phyloP scores from a whole-genome alignment of 2,888 invertebrate genomes.

The Lycia hirtaria region DNA sequence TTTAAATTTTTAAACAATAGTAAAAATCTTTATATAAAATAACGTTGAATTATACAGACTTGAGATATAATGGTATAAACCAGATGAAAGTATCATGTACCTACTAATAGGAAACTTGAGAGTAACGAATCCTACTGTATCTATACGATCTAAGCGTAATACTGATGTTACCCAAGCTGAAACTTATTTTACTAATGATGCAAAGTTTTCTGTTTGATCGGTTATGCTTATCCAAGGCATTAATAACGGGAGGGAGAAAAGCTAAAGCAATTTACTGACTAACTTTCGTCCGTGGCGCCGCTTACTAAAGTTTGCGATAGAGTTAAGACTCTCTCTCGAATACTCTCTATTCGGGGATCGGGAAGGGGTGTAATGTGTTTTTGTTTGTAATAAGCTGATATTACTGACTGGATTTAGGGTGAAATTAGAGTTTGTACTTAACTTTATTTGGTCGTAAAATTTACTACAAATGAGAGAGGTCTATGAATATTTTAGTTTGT shows the following conservation, averaged over 20 bases:
- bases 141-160: slow-evolving; percentile 29
- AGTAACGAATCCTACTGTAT: slow-evolving; percentile 24
- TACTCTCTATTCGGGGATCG: slow-evolving; percentile 33
- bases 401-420: slow-evolving; percentile 2
- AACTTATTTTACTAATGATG: slow-evolving; percentile 61
- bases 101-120: not conserved
- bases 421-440: not conserved
- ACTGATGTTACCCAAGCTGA: slow-evolving; percentile 47
- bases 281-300: slow-evolving; percentile 44
- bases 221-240: slow-evolving; percentile 55
- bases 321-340: slow-evolving; percentile 41
- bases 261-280: slow-evolving; percentile 49
- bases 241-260: slow-evolving; percentile 45
- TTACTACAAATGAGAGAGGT: slow-evolving; percentile 1
- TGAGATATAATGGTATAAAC: not conserved
- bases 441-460: slow-evolving; percentile 2
- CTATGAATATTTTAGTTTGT: not conserved
- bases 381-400: slow-evolving; percentile 30
- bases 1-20: not conserved
- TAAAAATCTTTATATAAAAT: too few relatives aligned
- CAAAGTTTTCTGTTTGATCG: slow-evolving; percentile 59
- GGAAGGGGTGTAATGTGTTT: slow-evolving; percentile 28
- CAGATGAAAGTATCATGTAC: not conserved
- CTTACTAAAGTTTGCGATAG: slow-evolving; percentile 42
- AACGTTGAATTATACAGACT: too few relatives aligned